A percentile compares a stretch with the other conserved stretches of the same genome.
Conservation (phyloP, 2,888 invertebrate genomes). For the Brassicogethes aeneus region DNA sequence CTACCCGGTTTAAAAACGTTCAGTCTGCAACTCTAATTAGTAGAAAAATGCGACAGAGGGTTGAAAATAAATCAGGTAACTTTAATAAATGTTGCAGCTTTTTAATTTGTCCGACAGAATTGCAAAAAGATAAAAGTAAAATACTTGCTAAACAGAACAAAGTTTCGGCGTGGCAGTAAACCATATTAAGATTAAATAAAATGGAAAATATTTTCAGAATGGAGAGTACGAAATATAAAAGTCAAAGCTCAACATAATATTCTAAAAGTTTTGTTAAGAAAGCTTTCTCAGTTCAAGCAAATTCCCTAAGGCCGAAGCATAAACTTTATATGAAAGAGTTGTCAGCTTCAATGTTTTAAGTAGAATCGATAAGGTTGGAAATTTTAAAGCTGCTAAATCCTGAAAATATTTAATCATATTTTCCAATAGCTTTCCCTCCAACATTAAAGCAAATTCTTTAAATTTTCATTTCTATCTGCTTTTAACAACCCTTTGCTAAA, state of each 20-base stretch:
- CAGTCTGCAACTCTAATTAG: too few relatives aligned
- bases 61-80: too few relatives aligned
- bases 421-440: constrained; percentile 24
- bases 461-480: too few relatives aligned
- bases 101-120: too few relatives aligned
- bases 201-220: constrained; percentile 21
- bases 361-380: constrained; percentile 33
- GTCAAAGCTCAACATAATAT: constrained; percentile 34
- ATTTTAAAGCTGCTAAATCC: constrained; percentile 23
- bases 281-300: constrained; percentile 34
- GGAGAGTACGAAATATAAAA: constrained; percentile 33
- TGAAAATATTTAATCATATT: constrained; percentile 30
- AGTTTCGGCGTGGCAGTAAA: neutral
- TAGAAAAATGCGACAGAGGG: too few relatives aligned
- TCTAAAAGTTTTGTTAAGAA: constrained; percentile 34
- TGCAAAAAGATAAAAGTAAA: neutral
- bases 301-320: constrained; percentile 34
- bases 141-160: neutral
- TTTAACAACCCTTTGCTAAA: too few relatives aligned
- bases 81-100: too few relatives aligned
- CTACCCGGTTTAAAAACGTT: constrained; percentile 10
- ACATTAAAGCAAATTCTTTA: constrained; percentile 13
- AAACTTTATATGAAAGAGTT: constrained; percentile 39
- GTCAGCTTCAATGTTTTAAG: constrained; percentile 34
- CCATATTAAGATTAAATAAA: constrained; percentile 1